phyloP scores from a whole-genome alignment of 2,797 vertebrate species.

The Sebastes reedi region DNA sequence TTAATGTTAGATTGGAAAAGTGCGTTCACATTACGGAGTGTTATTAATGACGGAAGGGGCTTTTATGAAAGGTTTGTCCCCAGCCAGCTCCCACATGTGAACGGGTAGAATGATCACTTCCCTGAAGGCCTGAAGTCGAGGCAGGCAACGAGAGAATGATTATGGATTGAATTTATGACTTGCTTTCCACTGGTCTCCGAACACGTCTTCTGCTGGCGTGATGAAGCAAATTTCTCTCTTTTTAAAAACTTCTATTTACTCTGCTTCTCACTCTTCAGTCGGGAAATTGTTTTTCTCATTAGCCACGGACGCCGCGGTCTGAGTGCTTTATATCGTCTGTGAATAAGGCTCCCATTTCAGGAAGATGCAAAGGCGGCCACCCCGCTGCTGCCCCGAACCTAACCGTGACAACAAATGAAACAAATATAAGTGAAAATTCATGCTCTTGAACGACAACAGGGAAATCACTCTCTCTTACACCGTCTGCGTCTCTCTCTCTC shows the following conservation, averaged over 20 bases:
- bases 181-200: slow-evolving; percentile 38
- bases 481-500: slow-evolving; percentile 1
- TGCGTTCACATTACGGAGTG: slow-evolving; percentile 32
- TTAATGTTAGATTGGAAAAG: slow-evolving; percentile 34
- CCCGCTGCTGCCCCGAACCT: slow-evolving; percentile 24
- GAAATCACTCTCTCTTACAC: slow-evolving; percentile 37
- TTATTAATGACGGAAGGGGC: slow-evolving; percentile 52
- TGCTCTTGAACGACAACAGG: slow-evolving; percentile 49
- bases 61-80: slow-evolving; percentile 38
- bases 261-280: slow-evolving; percentile 39
- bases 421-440: slow-evolving; percentile 56
- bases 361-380: slow-evolving; percentile 25
- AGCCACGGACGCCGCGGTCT: slow-evolving; percentile 35
- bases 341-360: slow-evolving; percentile 33
- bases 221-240: slow-evolving; percentile 41
- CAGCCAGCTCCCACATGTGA: slow-evolving; percentile 19
- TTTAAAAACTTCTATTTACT: slow-evolving; percentile 57
- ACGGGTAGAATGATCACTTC: slow-evolving; percentile 54
- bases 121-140: slow-evolving; percentile 44
- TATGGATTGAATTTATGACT: slow-evolving; percentile 60
- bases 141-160: slow-evolving; percentile 47
- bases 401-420: slow-evolving; percentile 62
- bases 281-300: slow-evolving; percentile 66
- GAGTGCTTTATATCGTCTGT: slow-evolving; percentile 40
- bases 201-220: slow-evolving; percentile 20